These are phyloP conservation scores for Priocnemis perturbator DNA, from an alignment of 2,888 invertebrate genomes.

Conservation along the genomic window DNA sequence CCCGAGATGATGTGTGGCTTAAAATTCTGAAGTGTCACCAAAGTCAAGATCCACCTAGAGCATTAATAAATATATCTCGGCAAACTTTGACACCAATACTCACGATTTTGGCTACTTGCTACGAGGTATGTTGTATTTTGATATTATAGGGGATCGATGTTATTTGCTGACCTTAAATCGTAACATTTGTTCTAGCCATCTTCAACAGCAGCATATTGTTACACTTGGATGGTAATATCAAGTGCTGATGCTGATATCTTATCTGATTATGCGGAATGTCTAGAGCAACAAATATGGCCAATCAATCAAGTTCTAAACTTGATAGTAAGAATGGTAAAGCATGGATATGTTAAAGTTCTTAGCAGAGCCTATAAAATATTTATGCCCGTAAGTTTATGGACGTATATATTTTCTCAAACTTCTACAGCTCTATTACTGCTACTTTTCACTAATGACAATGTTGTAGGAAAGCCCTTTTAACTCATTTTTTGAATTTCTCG, in stretches of 20 bases:
- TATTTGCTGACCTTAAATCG: slow-evolving; percentile 7
- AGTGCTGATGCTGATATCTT: slow-evolving; percentile 50
- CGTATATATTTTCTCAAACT: too few species aligned
- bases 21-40: slow-evolving; percentile 82
- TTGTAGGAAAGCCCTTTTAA: slow-evolving; percentile 81
- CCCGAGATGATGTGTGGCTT: slow-evolving; percentile 78
- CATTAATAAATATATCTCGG: slow-evolving; percentile 79
- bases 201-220: slow-evolving; percentile 65
- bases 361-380: slow-evolving; percentile 83
- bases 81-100: slow-evolving; percentile 79
- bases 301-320: slow-evolving; percentile 74
- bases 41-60: slow-evolving; percentile 83
- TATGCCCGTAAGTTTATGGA: slow-evolving; percentile 77
- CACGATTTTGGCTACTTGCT: slow-evolving; percentile 82
- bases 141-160: background rate
- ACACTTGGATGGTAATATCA: slow-evolving; percentile 69
- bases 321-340: slow-evolving; percentile 77
- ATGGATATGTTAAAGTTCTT: slow-evolving; percentile 79
- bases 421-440: background rate
- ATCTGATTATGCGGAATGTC: slow-evolving; percentile 57
- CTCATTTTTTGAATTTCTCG: slow-evolving; percentile 79
- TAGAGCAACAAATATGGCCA: slow-evolving; percentile 67
- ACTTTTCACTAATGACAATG: background rate
- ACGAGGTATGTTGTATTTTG: slow-evolving; percentile 77
- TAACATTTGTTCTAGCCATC: slow-evolving; percentile 58